A percentile compares a stretch with the other conserved stretches of the same genome.
Conservation (phyloP, 2,113 vertebrate species). For the Grus americana region DNA sequence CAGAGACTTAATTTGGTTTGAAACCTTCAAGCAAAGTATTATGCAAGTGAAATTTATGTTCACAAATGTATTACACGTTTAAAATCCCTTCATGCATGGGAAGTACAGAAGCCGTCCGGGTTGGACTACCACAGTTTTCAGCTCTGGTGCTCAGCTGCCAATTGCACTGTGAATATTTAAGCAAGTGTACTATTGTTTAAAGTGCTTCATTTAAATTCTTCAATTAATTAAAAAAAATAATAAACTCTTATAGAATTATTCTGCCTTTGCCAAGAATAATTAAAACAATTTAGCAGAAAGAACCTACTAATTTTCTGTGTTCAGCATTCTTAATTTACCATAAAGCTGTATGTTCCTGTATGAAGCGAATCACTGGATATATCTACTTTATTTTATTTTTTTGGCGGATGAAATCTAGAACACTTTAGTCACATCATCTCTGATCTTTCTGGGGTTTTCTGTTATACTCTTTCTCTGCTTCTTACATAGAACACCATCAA, state of each 20-base stretch:
- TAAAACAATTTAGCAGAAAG: constrained; percentile 16
- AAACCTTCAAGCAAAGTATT: not conserved
- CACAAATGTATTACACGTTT: not conserved
- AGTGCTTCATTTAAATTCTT: constrained; percentile 18
- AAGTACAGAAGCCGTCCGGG: not conserved
- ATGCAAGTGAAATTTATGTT: not conserved
- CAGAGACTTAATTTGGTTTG: not conserved
- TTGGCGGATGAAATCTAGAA: not conserved
- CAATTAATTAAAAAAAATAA: constrained; percentile 14
- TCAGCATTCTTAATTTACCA: not conserved
- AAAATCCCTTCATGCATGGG: not conserved
- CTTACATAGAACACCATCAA: not conserved
- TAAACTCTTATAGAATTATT: not conserved
- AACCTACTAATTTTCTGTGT: not conserved
- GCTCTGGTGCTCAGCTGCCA: not conserved
- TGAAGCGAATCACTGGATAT: not conserved
- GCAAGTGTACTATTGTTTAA: not conserved
- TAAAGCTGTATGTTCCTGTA: not conserved
- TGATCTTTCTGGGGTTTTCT: not conserved
- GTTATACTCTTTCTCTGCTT: not conserved
- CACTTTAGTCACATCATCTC: not conserved
- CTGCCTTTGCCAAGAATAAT: not conserved
- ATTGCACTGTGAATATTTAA: not conserved
- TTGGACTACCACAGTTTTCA: not conserved
- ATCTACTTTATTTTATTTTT: not conserved